Evolutionary conservation across 2,113 vertebrate species (phyloP).

Genomic region (Rhynchomys soricoides): DNA sequence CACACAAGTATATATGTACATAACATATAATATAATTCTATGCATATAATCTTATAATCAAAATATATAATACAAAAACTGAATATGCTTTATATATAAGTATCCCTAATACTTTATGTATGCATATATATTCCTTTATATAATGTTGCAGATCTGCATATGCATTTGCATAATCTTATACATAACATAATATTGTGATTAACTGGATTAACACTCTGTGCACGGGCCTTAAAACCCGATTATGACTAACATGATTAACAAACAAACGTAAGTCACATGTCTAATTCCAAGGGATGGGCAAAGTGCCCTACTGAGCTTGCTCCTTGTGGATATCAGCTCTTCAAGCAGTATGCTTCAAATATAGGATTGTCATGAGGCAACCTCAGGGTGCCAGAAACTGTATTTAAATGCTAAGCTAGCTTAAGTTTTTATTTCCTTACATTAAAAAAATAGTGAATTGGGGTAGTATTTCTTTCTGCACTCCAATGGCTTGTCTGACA

Average conservation of each 20-base stretch:
- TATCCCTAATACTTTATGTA: not conserved
- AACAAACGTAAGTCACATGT: too few relatives aligned
- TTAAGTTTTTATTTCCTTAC: not conserved
- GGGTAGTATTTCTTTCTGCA: not conserved
- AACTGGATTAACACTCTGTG: not conserved
- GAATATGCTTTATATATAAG: not conserved
- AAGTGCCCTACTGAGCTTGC: not conserved
- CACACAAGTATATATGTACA: not conserved
- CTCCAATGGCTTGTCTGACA: not conserved
- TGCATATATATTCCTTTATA: not conserved
- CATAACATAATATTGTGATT: not conserved
- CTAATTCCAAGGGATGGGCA: rapidly evolving
- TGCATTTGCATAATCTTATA: not conserved
- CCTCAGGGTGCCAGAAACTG: not conserved
- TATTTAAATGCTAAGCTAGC: not conserved
- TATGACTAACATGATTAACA: not conserved
- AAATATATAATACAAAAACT: not conserved
- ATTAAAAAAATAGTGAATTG: not conserved
- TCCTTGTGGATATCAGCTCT: not conserved
- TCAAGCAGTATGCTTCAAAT: not conserved
- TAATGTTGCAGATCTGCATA: not conserved
- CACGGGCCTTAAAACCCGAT: not conserved
- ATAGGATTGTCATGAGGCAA: not conserved
- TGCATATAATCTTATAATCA: not conserved
- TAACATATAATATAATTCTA: not conserved